Base-by-base conservation (phyloP, 37 sponge, comb jelly and placozoan species). In the Chondrosia reniformis region DNA sequence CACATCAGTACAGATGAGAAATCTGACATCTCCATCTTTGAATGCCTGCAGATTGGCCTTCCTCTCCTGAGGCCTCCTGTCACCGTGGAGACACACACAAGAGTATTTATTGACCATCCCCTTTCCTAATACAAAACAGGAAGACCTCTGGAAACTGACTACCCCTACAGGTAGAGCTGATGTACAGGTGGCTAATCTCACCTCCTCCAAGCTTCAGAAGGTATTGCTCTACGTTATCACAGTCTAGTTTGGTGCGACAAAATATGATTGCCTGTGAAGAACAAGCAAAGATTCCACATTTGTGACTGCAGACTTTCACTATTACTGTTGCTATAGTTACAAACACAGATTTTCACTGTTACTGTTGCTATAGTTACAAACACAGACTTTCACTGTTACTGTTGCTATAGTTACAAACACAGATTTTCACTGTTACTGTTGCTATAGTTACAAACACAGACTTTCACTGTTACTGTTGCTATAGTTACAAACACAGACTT, bases 181-280 rank as follows among this genome's bases (percentile, higher is more conserved):
- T n/a, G n/a, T 79, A 37, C 49, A 63, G 33, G 4, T 42, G 37
- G 10, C 24, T 2, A 5, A 43, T 13, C 69, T 72, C 74, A 79
- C 83, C 85, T 58, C 93, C 90, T 24, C 90, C 95, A 1, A 87
- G 59, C 12, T 55, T 63, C 41, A 63, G 33, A 4, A 97, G 85
- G 77, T 88, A 92, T 0, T 46, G 37, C 87, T 97, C 98, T 45
- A 92, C 65, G 74, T 97, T 97, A 76, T 97, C 98, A 80, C 98
- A 97, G 78, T 97, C 98, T 2, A 97, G 84, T 69, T 97, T 97
- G 5, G 98, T 97, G 37, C 98, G 83, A 55, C 98, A 97, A 85
- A 97, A 97, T 5, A 97, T 73, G 54, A 97, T 91, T 36, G 93
- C 96, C 77, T 69, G 44, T 25, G 24, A 19, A n/a, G n/a, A n/a